Evolutionary conservation across 1,140 invertebrate genomes (phyloP).

Genomic region (Drosophila pseudoobscura): DNA sequence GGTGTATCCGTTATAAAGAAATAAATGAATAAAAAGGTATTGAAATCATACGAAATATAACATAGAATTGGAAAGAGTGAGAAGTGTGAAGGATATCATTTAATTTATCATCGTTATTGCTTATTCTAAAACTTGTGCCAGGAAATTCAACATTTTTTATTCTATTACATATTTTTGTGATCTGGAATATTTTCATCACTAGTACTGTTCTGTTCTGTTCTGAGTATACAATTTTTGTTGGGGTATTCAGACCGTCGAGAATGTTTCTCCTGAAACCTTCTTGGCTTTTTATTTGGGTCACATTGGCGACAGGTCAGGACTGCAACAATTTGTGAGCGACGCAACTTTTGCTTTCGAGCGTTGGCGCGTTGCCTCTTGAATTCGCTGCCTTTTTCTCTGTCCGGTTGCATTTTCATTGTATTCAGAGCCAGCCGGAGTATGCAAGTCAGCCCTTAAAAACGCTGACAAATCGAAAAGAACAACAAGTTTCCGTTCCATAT

Average conservation of each 20-base stretch:
- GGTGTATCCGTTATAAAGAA: neutral
- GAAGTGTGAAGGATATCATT: no score
- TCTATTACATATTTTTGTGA: no score
- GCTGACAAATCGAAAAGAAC: conserved; percentile 51
- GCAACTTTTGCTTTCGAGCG: conserved; percentile 68
- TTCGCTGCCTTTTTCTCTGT: neutral
- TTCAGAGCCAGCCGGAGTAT: conserved; percentile 28
- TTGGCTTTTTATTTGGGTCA: conserved; percentile 48
- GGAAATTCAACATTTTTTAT: no score
- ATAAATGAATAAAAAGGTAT: no score
- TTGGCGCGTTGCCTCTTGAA: conserved; percentile 24
- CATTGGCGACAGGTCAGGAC: conserved; percentile 60
- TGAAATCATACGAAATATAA: no score
- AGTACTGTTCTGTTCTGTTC: no score
- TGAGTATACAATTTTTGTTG: no score
- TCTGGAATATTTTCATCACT: no score
- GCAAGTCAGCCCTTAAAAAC: conserved; percentile 73
- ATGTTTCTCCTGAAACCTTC: neutral
- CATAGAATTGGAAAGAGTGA: no score
- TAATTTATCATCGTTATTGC: no score
- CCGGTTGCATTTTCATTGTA: conserved; percentile 25
- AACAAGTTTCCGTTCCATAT: neutral
- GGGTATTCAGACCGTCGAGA: neutral
- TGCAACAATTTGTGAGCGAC: conserved; percentile 40
- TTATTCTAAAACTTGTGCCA: no score